Conservation (phyloP, 1,140 invertebrate genomes). For the Heliconius himera region DNA sequence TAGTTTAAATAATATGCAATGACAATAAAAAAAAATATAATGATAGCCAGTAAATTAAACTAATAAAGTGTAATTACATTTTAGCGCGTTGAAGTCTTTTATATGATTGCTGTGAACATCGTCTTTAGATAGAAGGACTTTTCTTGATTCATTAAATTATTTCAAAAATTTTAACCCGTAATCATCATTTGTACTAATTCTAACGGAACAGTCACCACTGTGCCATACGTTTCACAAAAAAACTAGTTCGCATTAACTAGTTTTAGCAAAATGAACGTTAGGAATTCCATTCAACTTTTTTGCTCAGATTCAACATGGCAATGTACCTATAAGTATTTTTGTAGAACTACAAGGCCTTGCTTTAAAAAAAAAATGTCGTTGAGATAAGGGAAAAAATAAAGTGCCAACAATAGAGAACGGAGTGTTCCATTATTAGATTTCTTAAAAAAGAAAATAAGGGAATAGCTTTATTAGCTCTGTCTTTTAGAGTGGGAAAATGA, state of each 20-base stretch:
- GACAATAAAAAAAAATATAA: too few relatives aligned
- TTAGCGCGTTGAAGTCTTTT: constrained; percentile 36
- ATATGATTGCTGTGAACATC: constrained; percentile 19
- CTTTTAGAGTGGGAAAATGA: too few relatives aligned
- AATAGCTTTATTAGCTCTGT: too few relatives aligned
- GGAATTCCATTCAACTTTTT: constrained; percentile 6
- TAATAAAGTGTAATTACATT: background rate
- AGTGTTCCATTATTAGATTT: background rate
- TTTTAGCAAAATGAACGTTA: constrained; percentile 10
- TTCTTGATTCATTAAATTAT: background rate
- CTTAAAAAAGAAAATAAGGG: too few relatives aligned
- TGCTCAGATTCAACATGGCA: background rate
- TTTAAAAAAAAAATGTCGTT: background rate
- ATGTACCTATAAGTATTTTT: background rate
- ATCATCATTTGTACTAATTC: too few relatives aligned
- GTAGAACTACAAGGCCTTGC: background rate
- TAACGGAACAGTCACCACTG: background rate
- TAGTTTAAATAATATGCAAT: too few relatives aligned
- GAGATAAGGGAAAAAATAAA: background rate
- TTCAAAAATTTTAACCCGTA: background rate
- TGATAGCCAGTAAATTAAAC: too few relatives aligned
- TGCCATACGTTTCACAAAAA: background rate
- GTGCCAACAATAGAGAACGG: background rate
- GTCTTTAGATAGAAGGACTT: background rate
- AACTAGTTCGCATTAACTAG: background rate